phyloP scores from a whole-genome alignment of 2,888 invertebrate genomes.

The Lasioglossum lativentre region DNA sequence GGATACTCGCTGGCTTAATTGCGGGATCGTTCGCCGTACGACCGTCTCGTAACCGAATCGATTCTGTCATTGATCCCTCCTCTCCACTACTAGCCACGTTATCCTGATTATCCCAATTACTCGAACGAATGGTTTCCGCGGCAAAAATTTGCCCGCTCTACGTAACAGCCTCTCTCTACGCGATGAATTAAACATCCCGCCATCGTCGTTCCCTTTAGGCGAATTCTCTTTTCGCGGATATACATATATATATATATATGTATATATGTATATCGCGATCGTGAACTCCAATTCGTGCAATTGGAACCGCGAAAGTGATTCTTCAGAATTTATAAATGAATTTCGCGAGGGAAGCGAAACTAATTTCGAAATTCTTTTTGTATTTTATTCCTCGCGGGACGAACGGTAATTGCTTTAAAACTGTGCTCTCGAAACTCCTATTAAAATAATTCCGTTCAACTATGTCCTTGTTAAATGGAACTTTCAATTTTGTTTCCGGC shows the following conservation, averaged over 20 bases:
- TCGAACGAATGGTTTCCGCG: neutral
- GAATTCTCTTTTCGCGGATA: neutral
- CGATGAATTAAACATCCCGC: neutral
- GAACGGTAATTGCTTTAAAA: neutral
- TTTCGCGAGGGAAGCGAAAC: neutral
- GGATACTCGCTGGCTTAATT: conserved; percentile 46
- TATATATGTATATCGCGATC: neutral
- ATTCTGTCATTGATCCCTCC: conserved; percentile 36
- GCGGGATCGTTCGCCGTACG: conserved; percentile 32
- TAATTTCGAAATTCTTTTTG: neutral
- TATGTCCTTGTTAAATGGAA: neutral
- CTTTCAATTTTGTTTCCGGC: neutral
- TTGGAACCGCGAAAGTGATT: neutral
- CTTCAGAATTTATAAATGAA: neutral
- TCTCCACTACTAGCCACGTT: conserved; percentile 15
- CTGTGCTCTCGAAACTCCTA: neutral
- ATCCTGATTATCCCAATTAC: conserved; percentile 44
- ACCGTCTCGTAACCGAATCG: conserved; percentile 6
- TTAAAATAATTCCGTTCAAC: neutral
- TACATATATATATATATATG: no score
- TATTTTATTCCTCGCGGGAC: neutral
- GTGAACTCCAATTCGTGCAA: neutral
- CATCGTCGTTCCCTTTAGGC: neutral
- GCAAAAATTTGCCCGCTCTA: neutral
- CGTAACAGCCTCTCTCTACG: neutral